These are phyloP conservation scores for Gallinago nigripennis DNA, from an alignment of 2,797 vertebrate species.

Conservation along the genomic window DNA sequence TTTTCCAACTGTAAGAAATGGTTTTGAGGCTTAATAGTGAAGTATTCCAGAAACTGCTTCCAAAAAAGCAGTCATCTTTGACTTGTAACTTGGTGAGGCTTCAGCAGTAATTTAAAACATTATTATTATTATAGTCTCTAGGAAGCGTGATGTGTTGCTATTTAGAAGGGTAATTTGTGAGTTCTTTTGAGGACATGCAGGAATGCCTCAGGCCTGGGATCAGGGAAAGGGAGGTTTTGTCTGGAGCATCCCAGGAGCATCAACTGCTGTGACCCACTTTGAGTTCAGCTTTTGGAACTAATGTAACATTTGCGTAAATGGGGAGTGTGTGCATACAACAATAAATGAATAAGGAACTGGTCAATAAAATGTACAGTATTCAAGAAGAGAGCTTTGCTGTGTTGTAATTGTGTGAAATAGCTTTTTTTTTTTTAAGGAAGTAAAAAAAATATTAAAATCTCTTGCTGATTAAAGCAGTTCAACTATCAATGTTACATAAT, in stretches of 20 bases:
- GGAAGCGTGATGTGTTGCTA: not conserved
- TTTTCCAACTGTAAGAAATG: not conserved
- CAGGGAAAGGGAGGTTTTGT: not conserved
- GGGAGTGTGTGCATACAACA: not conserved
- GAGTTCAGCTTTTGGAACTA: not conserved
- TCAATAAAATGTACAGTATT: not conserved
- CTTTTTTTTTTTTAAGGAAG: not conserved
- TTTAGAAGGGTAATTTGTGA: not conserved
- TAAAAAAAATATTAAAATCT: not conserved
- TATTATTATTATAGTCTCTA: not conserved
- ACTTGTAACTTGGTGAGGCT: not conserved
- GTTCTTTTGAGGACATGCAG: not conserved
- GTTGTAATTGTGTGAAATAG: not conserved
- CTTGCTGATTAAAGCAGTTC: not conserved
- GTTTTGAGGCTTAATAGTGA: not conserved
- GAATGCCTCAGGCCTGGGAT: not conserved
- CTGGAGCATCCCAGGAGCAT: not conserved
- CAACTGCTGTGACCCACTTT: fast-evolving
- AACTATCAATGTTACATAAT: not conserved
- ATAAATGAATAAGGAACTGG: not conserved
- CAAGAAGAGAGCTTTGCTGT: not conserved
- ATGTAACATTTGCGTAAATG: not conserved
- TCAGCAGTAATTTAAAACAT: not conserved
- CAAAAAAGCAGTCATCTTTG: not conserved
- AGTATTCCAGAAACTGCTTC: not conserved